These are phyloP conservation scores for Actinia tenebrosa DNA, from an alignment of 64 coral and sea anemone genomes.

Conservation along the genomic window DNA sequence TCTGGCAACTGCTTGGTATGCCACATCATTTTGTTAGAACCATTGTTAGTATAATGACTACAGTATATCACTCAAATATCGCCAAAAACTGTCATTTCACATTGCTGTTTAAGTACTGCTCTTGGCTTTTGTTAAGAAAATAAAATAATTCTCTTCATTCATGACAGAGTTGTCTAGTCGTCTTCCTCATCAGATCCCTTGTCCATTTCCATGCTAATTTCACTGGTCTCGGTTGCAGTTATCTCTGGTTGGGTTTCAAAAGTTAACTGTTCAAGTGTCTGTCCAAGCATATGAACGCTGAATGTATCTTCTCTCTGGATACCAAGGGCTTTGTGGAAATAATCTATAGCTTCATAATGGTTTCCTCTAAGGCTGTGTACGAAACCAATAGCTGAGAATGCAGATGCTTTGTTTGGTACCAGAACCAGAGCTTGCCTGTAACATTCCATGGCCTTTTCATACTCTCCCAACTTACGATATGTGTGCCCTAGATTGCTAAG, in stretches of 20 bases:
- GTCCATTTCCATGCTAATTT: slow-evolving; percentile 86
- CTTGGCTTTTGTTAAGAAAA: too few relatives aligned
- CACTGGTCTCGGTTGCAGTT: slow-evolving; percentile 29
- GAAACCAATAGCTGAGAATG: slow-evolving; percentile 94
- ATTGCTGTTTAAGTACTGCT: too few relatives aligned
- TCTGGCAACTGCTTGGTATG: too few relatives aligned
- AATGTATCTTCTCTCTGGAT: slow-evolving; percentile 87
- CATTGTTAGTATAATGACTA: too few relatives aligned
- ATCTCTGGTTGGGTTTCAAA: slow-evolving; percentile 48
- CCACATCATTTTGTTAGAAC: too few relatives aligned
- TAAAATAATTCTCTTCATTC: background rate
- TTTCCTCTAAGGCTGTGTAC: slow-evolving; percentile 90
- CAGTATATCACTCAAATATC: too few relatives aligned
- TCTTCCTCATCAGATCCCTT: slow-evolving; percentile 69
- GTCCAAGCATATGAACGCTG: slow-evolving; percentile 87
- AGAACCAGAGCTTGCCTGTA: slow-evolving; percentile 88
- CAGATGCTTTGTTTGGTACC: slow-evolving; percentile 82
- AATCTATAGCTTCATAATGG: slow-evolving; percentile 84
- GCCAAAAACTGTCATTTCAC: too few relatives aligned
- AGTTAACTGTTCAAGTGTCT: slow-evolving; percentile 78
- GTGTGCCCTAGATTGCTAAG: slow-evolving; percentile 93
- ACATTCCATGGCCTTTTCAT: slow-evolving; percentile 79
- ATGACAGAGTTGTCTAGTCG: background rate
- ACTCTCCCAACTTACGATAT: slow-evolving; percentile 80
- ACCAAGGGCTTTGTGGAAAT: slow-evolving; percentile 92